Conservation (phyloP, 2,888 invertebrate genomes). For the Agrypnus murinus region DNA sequence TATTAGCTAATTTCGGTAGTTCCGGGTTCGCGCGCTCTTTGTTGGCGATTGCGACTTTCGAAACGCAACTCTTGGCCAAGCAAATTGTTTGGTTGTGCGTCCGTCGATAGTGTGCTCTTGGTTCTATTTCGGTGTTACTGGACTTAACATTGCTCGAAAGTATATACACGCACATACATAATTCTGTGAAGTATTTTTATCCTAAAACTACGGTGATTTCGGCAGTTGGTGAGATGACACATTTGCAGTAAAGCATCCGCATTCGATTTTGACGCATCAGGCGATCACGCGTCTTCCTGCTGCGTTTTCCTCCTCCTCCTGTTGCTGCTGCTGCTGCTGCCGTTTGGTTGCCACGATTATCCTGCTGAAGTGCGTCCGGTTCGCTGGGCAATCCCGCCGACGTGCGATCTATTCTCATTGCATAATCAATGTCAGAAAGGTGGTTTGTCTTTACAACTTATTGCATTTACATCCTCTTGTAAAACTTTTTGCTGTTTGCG, state of each 20-base stretch:
- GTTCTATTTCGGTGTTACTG: conserved; percentile 41
- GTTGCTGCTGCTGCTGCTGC: conserved; percentile 18
- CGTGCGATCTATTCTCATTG: conserved; percentile 61
- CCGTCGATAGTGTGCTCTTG: conserved; percentile 36
- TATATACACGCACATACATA: conserved; percentile 27
- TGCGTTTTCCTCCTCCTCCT: conserved; percentile 39
- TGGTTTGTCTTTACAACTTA: conserved; percentile 55
- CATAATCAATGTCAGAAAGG: conserved; percentile 65
- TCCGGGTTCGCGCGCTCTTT: conserved; percentile 56
- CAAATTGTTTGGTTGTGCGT: conserved; percentile 47
- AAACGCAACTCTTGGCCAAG: conserved; percentile 40
- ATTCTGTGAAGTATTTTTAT: conserved; percentile 42
- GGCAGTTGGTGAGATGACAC: conserved; percentile 41
- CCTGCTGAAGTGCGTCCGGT: conserved; percentile 54
- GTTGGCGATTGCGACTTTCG: conserved; percentile 52
- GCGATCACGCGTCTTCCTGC: conserved; percentile 43
- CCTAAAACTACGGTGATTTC: conserved; percentile 35
- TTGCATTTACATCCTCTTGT: conserved; percentile 13
- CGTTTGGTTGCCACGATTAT: conserved; percentile 31
- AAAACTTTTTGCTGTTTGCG: background rate
- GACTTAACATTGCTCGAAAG: conserved; percentile 36
- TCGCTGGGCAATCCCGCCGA: conserved; percentile 57
- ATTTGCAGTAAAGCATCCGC: conserved; percentile 29
- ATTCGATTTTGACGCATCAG: conserved; percentile 28
- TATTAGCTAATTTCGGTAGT: conserved; percentile 57